Base-by-base conservation (phyloP, 2,113 vertebrate genomes). In the Oenanthe oenanthe region DNA sequence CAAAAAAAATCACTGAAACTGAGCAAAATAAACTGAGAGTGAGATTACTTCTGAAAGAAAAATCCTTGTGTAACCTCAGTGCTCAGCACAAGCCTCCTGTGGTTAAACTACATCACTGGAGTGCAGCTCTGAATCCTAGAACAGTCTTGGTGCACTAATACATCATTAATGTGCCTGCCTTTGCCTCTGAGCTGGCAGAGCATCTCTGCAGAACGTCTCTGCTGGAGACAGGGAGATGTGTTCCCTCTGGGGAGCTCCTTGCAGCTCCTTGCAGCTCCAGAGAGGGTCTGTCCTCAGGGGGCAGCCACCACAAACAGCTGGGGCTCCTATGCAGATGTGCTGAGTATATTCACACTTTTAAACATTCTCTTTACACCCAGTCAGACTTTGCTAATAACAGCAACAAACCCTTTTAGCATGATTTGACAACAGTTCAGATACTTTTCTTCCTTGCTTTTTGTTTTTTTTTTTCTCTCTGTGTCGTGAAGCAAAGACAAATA, bases 141-240 rank as follows among this genome's bases (percentile, higher is more conserved):
- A 74, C 58, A 81, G 72, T 34, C 61, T 87, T 85, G 62, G 88
- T 42, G 67, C 48, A 32, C 51, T 93, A 80, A 96, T 89, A 31
- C 88, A 94, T 94, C 92, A 88, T 91, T 93, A 91, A 96, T 53
- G 88, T 56, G 76, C 50, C 76, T 91, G 71, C 57, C 71, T 91
- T 71, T 79, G 36, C 66, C 81, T 63, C 38, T 34, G 57, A 85
- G 78, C 78, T 65, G 65, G 62, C 73, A 73, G 67, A 74, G 40
- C 54, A 51, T 36, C 66, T 79, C 85, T 85, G 70, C 68, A 79
- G 76, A 78, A 29, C 36, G 28, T 53, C 67, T 80, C 86, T 77
- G 66, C 38, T 72, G 43, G 60, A 92, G 83, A 85, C 12, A 5
- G 26, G 2, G 10, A 73, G 73, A 50, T 21, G 38, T 12, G 50